Evolutionary conservation across 2,113 vertebrate species (phyloP), one percentile per base, ranked within the genome.

Genomic region (Trematocara zebra): DNA sequence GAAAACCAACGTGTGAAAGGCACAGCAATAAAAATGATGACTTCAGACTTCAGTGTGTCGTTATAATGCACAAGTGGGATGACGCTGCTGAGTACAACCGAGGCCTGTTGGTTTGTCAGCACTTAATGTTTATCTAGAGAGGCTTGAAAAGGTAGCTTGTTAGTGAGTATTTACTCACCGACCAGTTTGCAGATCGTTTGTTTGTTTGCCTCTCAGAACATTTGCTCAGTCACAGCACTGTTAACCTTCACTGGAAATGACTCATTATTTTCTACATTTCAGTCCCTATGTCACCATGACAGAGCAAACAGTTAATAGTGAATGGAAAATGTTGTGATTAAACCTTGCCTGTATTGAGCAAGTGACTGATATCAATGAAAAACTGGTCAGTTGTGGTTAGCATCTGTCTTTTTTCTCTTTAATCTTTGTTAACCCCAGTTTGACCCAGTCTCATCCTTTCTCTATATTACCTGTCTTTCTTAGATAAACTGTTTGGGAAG

Each of bases 401-500:
- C 86, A 9, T 84, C 85, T 89, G 57, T 78, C 49, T 72, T 69
- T 81, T 57, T 53, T 83, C 28, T 57, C 42, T 35, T 51, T 80
- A 53, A 28, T 53, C 37, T 78, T 31, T 54, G 76, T 88, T 72
- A 76, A 74, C 64, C 52, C 17, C 81, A 78, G 6, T 83, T 37
- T 49, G 35, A 76, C 23, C 44, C 23, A 12, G 15, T 35, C 17
- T 84, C 44, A 40, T 54, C 44, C 78, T 80, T 15, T 83, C n/a
- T 20, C 40, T 82, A 44, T 20, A 4, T 49, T 61, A 8, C 4
- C 8, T 56, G 15, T 64, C 15, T 78, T 67, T 85, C 11, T 79
- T 89, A 99, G 98, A 99, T 92, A 99, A 99, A 93, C 95, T 99
- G 49, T 99, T 99, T 14, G 98, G 98, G 81, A 99, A 98, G 95